Conservation (phyloP, 2,888 invertebrate species). For the Meganola albula region DNA sequence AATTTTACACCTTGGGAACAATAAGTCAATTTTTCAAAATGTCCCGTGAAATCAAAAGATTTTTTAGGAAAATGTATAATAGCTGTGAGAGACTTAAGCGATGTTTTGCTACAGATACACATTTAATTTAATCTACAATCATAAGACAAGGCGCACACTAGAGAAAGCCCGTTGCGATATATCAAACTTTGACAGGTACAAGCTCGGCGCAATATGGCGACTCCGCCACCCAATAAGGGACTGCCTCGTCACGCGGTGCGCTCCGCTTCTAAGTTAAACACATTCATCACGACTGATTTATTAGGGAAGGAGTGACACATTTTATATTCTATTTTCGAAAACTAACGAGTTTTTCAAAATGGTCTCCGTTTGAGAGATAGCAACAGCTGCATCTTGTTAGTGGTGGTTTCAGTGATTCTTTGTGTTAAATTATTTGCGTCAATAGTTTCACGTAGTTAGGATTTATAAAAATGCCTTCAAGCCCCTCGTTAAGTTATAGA, state of each 20-base stretch:
- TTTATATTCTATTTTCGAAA: conserved; percentile 77
- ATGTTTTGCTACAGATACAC: conserved; percentile 16
- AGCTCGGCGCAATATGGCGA: conserved; percentile 75
- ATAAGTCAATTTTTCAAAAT: conserved; percentile 55
- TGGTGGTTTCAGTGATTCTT: conserved; percentile 55
- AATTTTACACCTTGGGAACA: conserved; percentile 65
- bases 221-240: conserved; percentile 74
- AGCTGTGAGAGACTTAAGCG: too few relatives aligned
- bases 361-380: conserved; percentile 58
- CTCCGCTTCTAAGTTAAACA: conserved; percentile 60
- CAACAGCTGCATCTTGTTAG: conserved; percentile 76
- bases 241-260: conserved; percentile 67
- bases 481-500: conserved; percentile 37
- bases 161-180: conserved; percentile 67
- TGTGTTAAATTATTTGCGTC: conserved; percentile 69
- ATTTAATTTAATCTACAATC: conserved; percentile 56
- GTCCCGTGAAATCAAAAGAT: conserved; percentile 44
- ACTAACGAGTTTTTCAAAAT: conserved; percentile 73
- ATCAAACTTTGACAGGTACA: conserved; percentile 77
- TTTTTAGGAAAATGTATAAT: too few relatives aligned
- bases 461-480: conserved; percentile 34
- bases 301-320: conserved; percentile 74
- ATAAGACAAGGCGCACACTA: conserved; percentile 70
- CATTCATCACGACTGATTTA: conserved; percentile 76
- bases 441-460: conserved; percentile 50